Percentiles rank a stretch among this genome's conserved stretches.
Conservation (phyloP, 1,140 invertebrate species). For the Matsumurasca onukii region DNA sequence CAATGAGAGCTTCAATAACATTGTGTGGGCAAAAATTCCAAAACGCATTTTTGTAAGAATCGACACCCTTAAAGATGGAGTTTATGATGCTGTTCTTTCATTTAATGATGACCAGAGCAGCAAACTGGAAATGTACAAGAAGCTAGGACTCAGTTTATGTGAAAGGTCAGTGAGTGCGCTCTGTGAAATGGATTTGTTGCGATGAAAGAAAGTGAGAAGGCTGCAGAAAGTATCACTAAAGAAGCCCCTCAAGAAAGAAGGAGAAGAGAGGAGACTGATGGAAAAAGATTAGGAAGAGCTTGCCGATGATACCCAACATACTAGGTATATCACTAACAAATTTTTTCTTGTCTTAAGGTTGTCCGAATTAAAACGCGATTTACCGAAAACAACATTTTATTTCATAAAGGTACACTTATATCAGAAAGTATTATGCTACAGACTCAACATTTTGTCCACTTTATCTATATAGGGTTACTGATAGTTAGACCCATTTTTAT, state of each 20-base stretch:
- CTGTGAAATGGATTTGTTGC: neutral
- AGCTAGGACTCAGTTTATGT: neutral
- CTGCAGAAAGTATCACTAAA: neutral
- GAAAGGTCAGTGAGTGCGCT: neutral
- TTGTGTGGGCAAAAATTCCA: conserved; percentile 40
- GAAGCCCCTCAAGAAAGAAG: neutral
- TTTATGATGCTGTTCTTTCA: conserved; percentile 15
- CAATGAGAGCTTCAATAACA: conserved; percentile 39
- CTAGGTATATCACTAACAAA: neutral
- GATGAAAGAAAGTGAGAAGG: neutral
- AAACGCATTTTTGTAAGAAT: conserved; percentile 38
- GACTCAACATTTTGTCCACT: neutral
- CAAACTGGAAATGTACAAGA: neutral
- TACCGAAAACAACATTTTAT: neutral
- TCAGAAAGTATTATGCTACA: neutral
- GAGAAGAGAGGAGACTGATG: neutral
- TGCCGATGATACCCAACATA: neutral
- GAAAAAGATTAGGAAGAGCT: neutral
- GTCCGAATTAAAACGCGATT: neutral
- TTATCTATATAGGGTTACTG: neutral
- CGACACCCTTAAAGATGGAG: conserved; percentile 36
- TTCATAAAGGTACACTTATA: neutral
- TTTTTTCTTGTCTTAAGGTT: neutral
- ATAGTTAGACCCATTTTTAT: neutral
- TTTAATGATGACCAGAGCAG: conserved; percentile 25